Conservation (phyloP, 2,888 invertebrate genomes). For the Tinea pellionella region DNA sequence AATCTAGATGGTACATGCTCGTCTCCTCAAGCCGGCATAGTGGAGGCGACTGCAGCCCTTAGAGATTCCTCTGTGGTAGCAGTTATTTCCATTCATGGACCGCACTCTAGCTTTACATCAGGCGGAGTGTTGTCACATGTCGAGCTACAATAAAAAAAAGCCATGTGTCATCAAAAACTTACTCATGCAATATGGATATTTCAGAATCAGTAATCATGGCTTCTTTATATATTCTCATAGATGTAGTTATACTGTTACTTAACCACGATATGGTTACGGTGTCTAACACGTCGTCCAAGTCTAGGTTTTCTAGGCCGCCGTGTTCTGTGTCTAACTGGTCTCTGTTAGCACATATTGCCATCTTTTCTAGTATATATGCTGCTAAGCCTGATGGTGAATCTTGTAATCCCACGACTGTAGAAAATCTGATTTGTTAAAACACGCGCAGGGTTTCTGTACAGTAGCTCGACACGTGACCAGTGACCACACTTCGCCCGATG, state of each 20-base stretch:
- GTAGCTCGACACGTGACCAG: too few species aligned
- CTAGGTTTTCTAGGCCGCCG: slow-evolving; percentile 74
- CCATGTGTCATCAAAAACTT: slow-evolving; percentile 6
- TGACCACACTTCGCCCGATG: too few species aligned
- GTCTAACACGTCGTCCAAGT: slow-evolving; percentile 80
- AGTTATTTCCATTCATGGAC: too few species aligned
- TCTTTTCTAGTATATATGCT: slow-evolving; percentile 91
- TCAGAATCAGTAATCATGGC: slow-evolving; percentile 34
- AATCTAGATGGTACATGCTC: too few species aligned
- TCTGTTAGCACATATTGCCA: slow-evolving; percentile 75
- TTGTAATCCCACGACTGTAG: slow-evolving; percentile 73
- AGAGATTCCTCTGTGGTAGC: too few species aligned
- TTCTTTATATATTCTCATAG: slow-evolving; percentile 81
- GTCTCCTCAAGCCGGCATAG: too few species aligned
- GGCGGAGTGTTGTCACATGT: too few species aligned
- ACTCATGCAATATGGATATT: slow-evolving; percentile 21
- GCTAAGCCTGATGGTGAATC: slow-evolving; percentile 88
- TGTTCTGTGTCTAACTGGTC: slow-evolving; percentile 66
- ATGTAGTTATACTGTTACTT: slow-evolving; percentile 80
- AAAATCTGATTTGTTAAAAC: background rate
- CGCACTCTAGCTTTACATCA: too few species aligned
- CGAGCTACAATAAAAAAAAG: background rate
- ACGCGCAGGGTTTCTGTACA: too few species aligned
- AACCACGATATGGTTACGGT: slow-evolving; percentile 87
- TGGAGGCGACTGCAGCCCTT: too few species aligned